Conservation (phyloP, 1,140 invertebrate genomes). For the Phortica variegata region DNA sequence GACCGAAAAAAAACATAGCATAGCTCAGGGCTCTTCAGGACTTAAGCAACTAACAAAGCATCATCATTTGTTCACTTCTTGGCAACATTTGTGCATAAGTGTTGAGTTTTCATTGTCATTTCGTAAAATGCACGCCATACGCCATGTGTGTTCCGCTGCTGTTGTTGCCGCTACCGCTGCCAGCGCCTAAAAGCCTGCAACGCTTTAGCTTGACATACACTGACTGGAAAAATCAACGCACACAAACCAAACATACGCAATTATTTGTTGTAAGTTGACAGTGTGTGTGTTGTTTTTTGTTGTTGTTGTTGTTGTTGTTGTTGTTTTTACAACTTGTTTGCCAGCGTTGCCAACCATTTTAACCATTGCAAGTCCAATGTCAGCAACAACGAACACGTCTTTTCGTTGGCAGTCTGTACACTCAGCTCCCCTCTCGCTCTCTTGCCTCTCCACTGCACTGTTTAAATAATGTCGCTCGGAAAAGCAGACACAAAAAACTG, state of each 20-base stretch:
- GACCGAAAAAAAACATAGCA: too few relatives aligned
- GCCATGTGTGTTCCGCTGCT: too few relatives aligned
- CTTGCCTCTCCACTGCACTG: too few relatives aligned
- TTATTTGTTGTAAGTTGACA: slow-evolving; percentile 25
- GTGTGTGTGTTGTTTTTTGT: slow-evolving; percentile 15
- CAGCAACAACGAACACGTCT: too few relatives aligned
- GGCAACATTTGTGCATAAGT: slow-evolving; percentile 53
- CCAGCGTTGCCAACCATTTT: slow-evolving; percentile 44
- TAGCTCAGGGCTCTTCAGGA: too few relatives aligned
- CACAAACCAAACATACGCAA: slow-evolving; percentile 46
- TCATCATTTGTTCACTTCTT: slow-evolving; percentile 35
- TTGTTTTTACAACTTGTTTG: slow-evolving; percentile 19
- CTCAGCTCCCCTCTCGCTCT: too few relatives aligned
- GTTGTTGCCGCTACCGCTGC: too few relatives aligned
- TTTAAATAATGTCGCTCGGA: too few relatives aligned
- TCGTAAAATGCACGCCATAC: slow-evolving; percentile 43
- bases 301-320: slow-evolving; percentile 11
- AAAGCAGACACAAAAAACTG: too few relatives aligned
- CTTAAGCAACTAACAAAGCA: too few relatives aligned
- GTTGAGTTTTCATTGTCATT: slow-evolving; percentile 38
- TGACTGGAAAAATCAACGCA: slow-evolving; percentile 26
- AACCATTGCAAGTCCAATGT: slow-evolving; percentile 51
- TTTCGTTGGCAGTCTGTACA: too few relatives aligned
- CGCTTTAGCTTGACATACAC: slow-evolving; percentile 9
- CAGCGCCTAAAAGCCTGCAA: too few relatives aligned